phyloP scores from a whole-genome alignment of 2,888 invertebrate species.

The Melangyna quadrimaculata region DNA sequence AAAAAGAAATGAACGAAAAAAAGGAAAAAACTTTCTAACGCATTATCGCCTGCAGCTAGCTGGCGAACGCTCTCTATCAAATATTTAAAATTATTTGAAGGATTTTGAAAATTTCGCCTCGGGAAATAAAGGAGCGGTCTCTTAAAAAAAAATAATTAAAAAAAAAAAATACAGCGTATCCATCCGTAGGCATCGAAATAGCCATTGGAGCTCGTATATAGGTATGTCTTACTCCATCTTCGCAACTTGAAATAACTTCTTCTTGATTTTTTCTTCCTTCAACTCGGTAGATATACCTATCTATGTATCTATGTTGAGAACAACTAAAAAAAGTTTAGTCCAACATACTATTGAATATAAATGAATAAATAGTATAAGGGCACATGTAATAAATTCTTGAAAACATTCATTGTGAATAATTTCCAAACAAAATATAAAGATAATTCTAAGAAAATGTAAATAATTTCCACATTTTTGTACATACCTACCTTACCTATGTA shows the following conservation, averaged over 20 bases:
- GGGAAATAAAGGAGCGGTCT: background rate
- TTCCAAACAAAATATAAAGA: background rate
- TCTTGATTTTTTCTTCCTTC: conserved; percentile 9
- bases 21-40: conserved; percentile 42
- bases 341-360: conserved; percentile 41
- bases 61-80: conserved; percentile 54
- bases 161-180: conserved; percentile 20
- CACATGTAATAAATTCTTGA: background rate
- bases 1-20: conserved; percentile 1
- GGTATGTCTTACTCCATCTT: too few relatives aligned
- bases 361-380: conserved; percentile 35
- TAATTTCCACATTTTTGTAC: too few relatives aligned
- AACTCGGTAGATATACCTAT: too few relatives aligned
- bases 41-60: conserved; percentile 43
- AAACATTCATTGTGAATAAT: background rate
- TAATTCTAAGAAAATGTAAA: background rate
- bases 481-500: too few relatives aligned
- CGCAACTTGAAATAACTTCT: conserved; percentile 18
- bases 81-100: conserved; percentile 64
- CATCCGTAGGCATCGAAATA: conserved; percentile 45
- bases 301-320: background rate
- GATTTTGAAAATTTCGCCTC: conserved; percentile 14
- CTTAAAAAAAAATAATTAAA: conserved; percentile 46
- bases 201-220: conserved; percentile 26
- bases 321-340: conserved; percentile 29